Evolutionary conservation across 2,888 invertebrate species (phyloP).

Genomic region (Aelia acuminata): DNA sequence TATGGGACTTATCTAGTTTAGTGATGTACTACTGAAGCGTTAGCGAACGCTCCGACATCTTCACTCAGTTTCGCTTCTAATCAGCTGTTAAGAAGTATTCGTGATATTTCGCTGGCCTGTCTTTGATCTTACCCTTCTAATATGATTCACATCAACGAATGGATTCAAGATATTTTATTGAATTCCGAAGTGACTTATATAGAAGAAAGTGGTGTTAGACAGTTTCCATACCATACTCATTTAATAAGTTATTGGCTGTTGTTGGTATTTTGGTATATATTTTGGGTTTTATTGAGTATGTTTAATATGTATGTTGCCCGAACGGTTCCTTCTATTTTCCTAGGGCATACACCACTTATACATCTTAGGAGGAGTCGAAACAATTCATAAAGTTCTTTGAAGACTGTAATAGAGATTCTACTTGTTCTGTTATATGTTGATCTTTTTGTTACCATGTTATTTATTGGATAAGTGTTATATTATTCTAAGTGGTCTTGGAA

Average conservation of each 20-base stretch:
- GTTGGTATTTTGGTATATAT: constrained; percentile 43
- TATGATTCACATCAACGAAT: constrained; percentile 34
- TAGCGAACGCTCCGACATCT: constrained; percentile 7
- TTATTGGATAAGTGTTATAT: constrained; percentile 7
- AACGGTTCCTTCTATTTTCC: constrained; percentile 21
- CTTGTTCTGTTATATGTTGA: constrained; percentile 2
- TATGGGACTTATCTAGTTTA: too few relatives aligned
- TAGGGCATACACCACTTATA: constrained; percentile 34
- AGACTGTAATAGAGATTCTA: background rate
- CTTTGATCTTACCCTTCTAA: background rate
- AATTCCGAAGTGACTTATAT: constrained; percentile 26
- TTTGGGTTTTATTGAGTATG: constrained; percentile 48
- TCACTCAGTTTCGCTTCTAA: background rate
- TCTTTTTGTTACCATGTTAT: constrained; percentile 38
- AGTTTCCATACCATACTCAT: constrained; percentile 33
- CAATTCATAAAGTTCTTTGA: background rate
- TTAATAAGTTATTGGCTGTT: constrained; percentile 37
- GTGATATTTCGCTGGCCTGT: background rate
- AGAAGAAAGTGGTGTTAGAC: constrained; percentile 3
- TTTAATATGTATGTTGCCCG: constrained; percentile 45
- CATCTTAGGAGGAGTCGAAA: constrained; percentile 26
- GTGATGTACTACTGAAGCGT: background rate
- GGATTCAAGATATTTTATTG: constrained; percentile 36
- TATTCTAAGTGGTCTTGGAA: constrained; percentile 13
- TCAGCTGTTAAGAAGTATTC: background rate